A percentile compares a stretch with the other conserved stretches of the same genome.
phyloP scores from a whole-genome alignment of 30 jellyfish, hydroid and myxozoan species.

The Clytia hemisphaerica region DNA sequence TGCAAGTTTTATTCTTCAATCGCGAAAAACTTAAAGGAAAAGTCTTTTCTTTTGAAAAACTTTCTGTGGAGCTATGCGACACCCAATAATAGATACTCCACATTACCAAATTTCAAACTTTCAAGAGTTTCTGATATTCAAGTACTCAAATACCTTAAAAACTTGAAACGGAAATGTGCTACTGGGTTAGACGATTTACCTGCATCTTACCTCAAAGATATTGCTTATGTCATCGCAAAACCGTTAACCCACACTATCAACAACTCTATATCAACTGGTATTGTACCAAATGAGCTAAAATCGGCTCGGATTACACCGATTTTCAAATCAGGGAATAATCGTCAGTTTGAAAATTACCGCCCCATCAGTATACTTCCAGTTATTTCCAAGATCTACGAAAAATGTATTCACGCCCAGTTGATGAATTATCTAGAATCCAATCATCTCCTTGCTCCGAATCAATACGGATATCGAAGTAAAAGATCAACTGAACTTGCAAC shows the following conservation, averaged over 20 bases:
- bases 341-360: slow-evolving; percentile 41
- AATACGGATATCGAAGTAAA: slow-evolving; percentile 39
- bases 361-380: slow-evolving; percentile 57
- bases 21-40: too few species aligned
- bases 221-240: slow-evolving; percentile 37
- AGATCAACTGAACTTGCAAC: slow-evolving; percentile 59
- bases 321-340: slow-evolving; percentile 31
- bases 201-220: slow-evolving; percentile 29
- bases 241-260: slow-evolving; percentile 41
- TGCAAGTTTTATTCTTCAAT: too few species aligned
- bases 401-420: slow-evolving; percentile 30
- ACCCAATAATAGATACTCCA: too few species aligned
- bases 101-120: too few species aligned
- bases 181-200: slow-evolving; percentile 35
- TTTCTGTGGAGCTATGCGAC: too few species aligned
- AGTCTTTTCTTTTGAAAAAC: too few species aligned
- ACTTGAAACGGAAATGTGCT: too few species aligned
- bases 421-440: slow-evolving; percentile 44
- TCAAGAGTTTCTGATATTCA: too few species aligned
- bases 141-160: too few species aligned
- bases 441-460: slow-evolving; percentile 31
- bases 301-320: slow-evolving; percentile 41
- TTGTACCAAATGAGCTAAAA: slow-evolving; percentile 39
- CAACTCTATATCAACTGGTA: slow-evolving; percentile 30
- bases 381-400: too few species aligned